Evolutionary conservation across 2,888 invertebrate species (phyloP), one percentile per base, ranked within the genome.

Genomic region (Patella caerulea): DNA sequence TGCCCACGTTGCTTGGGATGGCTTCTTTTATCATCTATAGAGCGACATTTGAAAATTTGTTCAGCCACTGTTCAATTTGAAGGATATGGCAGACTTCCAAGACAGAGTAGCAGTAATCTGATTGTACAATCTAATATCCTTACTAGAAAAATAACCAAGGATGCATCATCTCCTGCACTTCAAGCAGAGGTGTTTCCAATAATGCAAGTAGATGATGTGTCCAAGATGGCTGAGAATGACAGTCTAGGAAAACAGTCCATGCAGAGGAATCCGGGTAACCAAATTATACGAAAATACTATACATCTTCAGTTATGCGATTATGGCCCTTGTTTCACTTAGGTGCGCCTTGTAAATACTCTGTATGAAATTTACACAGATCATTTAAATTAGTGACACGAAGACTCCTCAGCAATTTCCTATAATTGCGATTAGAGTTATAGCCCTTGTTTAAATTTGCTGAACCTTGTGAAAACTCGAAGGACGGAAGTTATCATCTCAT

Each of bases 1-100:
- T 82, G 82, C 77, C 80, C 82, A 73, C 11, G 15, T 24, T 82
- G 82, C 56, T 77, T 75, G 24, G 82, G 78, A 17, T 82, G 82
- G 82, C 24, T 80, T 54, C 24, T 73, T 15, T 15, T 72, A 15
- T 55, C 24, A 19, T 72, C 72, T n/a, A 24, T 80, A 3, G 19
- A 59, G 53, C 29, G 80, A 15, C 80, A 82, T 74, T 34, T 29
- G 7, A 71, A 55, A 34, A 11, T n/a, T 29, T 82, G 82, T 52
- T n/a, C 74, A 56, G 45, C 54, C 45, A 45, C 45, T 45, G 45
- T 45, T 45, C 45, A 45, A 45, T 7, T 45, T 45, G 45, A 45
- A 45, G 45, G 45, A 70, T 52, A 14, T 17, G 45, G 5, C 53
- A 65, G n/a, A n/a, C 24, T 19, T 3, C 45, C 56, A 12, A 71